phyloP scores from a whole-genome alignment of 1,140 invertebrate genomes.

The Trachymyrmex septentrionalis region DNA sequence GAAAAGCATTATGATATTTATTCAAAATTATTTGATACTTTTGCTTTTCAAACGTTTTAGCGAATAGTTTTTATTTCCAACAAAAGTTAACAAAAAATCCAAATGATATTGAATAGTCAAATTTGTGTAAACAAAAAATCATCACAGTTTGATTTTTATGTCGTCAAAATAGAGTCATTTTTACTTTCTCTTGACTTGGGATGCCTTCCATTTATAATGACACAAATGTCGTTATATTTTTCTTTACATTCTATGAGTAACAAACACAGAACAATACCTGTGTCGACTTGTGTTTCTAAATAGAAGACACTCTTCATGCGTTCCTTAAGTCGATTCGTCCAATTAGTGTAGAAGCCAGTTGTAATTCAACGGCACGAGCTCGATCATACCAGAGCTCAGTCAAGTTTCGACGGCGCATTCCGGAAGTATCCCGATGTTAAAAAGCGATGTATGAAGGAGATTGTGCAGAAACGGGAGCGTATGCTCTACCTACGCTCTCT shows the following conservation, averaged over 20 bases:
- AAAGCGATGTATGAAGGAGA: conserved; percentile 53
- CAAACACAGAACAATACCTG: too few species aligned
- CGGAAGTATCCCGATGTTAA: conserved; percentile 67
- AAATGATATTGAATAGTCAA: too few species aligned
- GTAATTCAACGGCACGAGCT: conserved; percentile 54
- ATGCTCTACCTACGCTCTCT: conserved; percentile 47
- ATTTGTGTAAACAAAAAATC: too few species aligned
- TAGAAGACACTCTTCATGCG: too few species aligned
- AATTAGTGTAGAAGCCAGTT: background rate
- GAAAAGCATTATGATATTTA: background rate
- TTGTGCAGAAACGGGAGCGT: conserved; percentile 45
- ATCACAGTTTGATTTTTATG: too few species aligned
- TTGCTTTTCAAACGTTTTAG: background rate
- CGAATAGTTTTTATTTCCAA: background rate
- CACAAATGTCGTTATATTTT: too few species aligned
- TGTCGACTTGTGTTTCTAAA: too few species aligned
- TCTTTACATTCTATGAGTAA: too few species aligned
- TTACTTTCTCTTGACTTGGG: too few species aligned
- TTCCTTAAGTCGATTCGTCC: background rate
- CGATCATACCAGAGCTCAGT: conserved; percentile 3
- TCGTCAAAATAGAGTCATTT: too few species aligned
- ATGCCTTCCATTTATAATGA: too few species aligned
- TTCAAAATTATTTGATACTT: background rate
- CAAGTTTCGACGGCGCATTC: conserved; percentile 46
- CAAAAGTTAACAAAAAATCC: too few species aligned